Evolutionary conservation across 2,797 vertebrate genomes (phyloP).

Genomic region (Channa striata): DNA sequence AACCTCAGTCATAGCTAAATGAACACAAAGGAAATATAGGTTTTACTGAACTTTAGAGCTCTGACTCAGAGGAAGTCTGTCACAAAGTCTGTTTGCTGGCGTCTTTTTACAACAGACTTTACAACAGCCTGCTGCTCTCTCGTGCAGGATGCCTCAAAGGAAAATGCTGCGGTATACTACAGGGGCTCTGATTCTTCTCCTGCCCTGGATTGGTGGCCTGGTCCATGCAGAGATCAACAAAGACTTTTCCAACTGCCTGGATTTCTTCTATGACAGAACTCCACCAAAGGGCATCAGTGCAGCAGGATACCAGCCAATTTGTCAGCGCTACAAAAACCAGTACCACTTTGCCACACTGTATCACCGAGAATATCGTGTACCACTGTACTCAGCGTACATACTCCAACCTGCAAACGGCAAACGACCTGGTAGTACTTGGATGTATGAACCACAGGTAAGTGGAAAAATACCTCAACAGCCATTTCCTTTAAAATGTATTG

Average conservation of each 20-base stretch:
- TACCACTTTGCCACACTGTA: constrained; percentile 78
- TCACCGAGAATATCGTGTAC: constrained; percentile 39
- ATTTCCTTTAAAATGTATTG: background rate
- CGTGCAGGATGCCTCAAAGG: constrained; percentile 30
- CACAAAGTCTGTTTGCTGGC: background rate
- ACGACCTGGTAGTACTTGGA: constrained; percentile 62
- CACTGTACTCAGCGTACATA: constrained; percentile 74
- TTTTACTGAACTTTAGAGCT: constrained; percentile 4
- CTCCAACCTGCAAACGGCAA: constrained; percentile 62
- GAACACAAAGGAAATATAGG: background rate
- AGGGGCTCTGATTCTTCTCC: constrained; percentile 48
- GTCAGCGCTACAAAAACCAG: constrained; percentile 74
- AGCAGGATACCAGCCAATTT: constrained; percentile 64
- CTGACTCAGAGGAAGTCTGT: constrained; percentile 24
- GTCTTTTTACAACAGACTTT: background rate
- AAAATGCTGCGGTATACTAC: constrained; percentile 11
- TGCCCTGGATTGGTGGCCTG: constrained; percentile 37
- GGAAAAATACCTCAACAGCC: background rate
- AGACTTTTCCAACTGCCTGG: constrained; percentile 66
- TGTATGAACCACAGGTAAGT: constrained; percentile 80
- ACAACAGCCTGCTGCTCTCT: constrained; percentile 2
- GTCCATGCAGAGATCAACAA: constrained; percentile 58
- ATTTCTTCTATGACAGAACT: constrained; percentile 66
- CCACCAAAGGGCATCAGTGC: constrained; percentile 57
- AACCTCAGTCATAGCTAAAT: constrained; percentile 14